phyloP scores from a whole-genome alignment of 2,113 vertebrate species.

The Chionodraco myersi region DNA sequence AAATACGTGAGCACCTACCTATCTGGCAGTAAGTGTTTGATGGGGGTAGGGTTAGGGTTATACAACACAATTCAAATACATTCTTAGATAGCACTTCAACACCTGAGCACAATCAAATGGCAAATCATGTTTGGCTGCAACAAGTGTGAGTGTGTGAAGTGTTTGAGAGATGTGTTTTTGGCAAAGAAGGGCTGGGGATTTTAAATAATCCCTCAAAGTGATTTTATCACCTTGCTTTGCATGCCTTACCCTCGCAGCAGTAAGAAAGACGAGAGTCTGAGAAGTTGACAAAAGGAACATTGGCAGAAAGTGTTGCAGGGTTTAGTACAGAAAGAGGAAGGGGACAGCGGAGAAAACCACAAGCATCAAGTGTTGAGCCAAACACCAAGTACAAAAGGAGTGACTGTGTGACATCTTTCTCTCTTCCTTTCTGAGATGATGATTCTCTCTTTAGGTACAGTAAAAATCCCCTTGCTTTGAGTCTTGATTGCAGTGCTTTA shows the following conservation, averaged over 20 bases:
- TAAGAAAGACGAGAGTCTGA: slow-evolving; percentile 42
- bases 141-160: neutral
- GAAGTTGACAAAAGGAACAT: slow-evolving; percentile 44
- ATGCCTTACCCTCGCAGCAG: slow-evolving; percentile 32
- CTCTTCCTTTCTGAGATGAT: slow-evolving; percentile 4
- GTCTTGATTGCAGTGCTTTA: neutral
- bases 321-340: slow-evolving; percentile 60
- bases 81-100: too few species aligned
- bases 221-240: slow-evolving; percentile 33
- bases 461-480: neutral
- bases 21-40: neutral
- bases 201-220: neutral
- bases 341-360: slow-evolving; percentile 16
- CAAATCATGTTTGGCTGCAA: slow-evolving; percentile 2
- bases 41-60: too few species aligned
- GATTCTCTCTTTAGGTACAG: neutral
- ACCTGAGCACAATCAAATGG: neutral
- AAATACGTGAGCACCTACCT: neutral
- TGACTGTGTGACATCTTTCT: slow-evolving; percentile 18
- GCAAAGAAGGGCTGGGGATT: neutral
- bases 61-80: neutral
- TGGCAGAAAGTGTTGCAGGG: slow-evolving; percentile 34
- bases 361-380: slow-evolving; percentile 8
- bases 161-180: neutral
- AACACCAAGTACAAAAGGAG: slow-evolving; percentile 17